Evolutionary conservation across 2,888 invertebrate species (phyloP).

Genomic region (Megamerina dolium): DNA sequence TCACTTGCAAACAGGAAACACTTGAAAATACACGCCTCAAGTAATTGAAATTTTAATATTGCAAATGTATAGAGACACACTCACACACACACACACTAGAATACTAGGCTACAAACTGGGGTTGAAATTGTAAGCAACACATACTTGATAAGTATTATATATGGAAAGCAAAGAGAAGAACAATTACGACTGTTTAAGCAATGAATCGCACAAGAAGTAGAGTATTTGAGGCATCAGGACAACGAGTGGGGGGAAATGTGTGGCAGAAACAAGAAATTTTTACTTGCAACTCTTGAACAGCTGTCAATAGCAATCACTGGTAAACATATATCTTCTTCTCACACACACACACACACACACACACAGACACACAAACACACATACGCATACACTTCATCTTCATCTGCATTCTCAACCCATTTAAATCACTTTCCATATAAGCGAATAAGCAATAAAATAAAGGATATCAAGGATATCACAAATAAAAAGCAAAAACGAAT

Average conservation of each 20-base stretch:
- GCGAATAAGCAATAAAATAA: constrained; percentile 8
- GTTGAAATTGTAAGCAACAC: constrained; percentile 15
- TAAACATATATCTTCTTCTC: too few relatives aligned
- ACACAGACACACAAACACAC: neutral
- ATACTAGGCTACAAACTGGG: constrained; percentile 2
- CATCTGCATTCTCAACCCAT: neutral
- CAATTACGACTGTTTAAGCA: too few relatives aligned
- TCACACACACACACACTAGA: neutral
- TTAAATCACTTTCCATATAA: constrained; percentile 1
- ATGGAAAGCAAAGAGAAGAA: neutral
- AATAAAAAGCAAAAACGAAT: constrained; percentile 12
- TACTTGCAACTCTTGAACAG: constrained; percentile 19
- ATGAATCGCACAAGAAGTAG: neutral
- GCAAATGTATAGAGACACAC: constrained; percentile 8
- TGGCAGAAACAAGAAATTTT: constrained; percentile 2
- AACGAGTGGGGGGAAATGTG: neutral
- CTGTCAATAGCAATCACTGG: constrained; percentile 29
- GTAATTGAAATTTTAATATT: constrained; percentile 26
- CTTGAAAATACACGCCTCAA: constrained; percentile 22
- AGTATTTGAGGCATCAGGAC: neutral
- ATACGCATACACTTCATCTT: neutral
- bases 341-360: neutral
- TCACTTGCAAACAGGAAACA: constrained; percentile 20
- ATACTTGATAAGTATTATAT: too few relatives aligned
- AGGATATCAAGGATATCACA: constrained; percentile 22